Evolutionary conservation across 2,888 invertebrate genomes (phyloP), one percentile per base, ranked within the genome.

Genomic region (Smittia aterrima): DNA sequence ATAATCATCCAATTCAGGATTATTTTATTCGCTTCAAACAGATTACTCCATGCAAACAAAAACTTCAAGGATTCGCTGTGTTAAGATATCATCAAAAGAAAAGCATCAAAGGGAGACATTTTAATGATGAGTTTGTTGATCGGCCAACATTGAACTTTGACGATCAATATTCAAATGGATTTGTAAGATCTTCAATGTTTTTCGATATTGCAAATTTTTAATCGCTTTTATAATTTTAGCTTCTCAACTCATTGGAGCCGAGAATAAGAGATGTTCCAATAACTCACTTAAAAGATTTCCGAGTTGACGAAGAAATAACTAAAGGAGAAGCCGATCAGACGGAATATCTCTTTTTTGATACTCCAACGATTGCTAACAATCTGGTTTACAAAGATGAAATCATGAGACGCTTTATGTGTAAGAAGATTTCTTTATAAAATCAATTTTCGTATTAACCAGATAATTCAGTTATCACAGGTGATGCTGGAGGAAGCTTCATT

Each of bases 1-100:
- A 80, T 75, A 77, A 80, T 75, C 80, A 82, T 73, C 75, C 76
- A 2, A 75, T 78, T 7, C 80, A 78, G 1, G 82, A 83, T 71
- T 85, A 85, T 77, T 84, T 83, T 84, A 81, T 85, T 53, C 79
- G 83, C 68, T 81, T 83, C 41, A 79, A 82, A 18, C 85, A 84
- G 1, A 77, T 84, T 76, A 76, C 1, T 66, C 75, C 66, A 47
- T 78, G 54, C 76, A 76, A 11, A 18, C 27, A 62, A n/a, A 20
- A 40, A 16, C 32, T 24, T 22, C 62, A 73, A 62, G 72, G 18
- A 0, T 73, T 73, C 18, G 72, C 72, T 2, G 11, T 73, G 4
- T 20, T 73, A 3, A 38, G 64, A 22, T 73, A 73, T 73, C 70
- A 71, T 20, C 4, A 38, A 38, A 27, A 71, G 2, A 20, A 18